A percentile compares a stretch with the other conserved stretches of the same genome.
Evolutionary conservation across 1,140 invertebrate genomes (phyloP).

Genomic region (Holcopasites calliopsidis): DNA sequence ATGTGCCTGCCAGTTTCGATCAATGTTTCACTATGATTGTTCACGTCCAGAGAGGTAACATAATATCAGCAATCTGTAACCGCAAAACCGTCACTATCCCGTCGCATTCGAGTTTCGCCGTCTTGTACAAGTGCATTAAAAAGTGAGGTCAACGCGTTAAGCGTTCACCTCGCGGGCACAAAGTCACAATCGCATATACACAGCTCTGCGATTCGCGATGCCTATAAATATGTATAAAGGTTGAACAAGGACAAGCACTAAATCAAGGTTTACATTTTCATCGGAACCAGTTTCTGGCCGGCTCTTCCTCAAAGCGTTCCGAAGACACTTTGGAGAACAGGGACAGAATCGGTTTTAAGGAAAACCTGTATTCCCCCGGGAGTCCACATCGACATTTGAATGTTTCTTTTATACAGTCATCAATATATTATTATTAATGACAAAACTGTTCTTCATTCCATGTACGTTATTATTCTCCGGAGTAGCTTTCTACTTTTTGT

Average conservation of each 20-base stretch:
- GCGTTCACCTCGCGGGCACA: background rate
- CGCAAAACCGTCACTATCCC: no score
- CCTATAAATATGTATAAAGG: slow-evolving; percentile 9
- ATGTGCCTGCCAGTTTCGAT: no score
- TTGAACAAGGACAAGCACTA: slow-evolving; percentile 7
- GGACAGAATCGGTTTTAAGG: background rate
- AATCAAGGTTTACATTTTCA: slow-evolving; percentile 7
- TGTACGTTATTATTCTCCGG: background rate
- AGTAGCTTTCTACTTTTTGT: no score
- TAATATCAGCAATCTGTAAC: no score
- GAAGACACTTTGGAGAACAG: background rate
- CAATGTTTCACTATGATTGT: no score
- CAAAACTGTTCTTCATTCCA: background rate
- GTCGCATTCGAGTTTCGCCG: no score
- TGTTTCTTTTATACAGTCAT: background rate
- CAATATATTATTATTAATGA: background rate
- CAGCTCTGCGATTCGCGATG: background rate
- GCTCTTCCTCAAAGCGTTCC: slow-evolving; percentile 1
- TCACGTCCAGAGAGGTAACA: no score
- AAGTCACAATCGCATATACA: background rate
- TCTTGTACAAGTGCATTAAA: no score
- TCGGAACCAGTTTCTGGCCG: slow-evolving; percentile 6
- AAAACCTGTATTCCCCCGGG: background rate
- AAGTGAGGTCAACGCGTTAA: no score
- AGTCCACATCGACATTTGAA: background rate